Evolutionary conservation across 2,113 vertebrate genomes (phyloP).

Genomic region (Sorex araneus): DNA sequence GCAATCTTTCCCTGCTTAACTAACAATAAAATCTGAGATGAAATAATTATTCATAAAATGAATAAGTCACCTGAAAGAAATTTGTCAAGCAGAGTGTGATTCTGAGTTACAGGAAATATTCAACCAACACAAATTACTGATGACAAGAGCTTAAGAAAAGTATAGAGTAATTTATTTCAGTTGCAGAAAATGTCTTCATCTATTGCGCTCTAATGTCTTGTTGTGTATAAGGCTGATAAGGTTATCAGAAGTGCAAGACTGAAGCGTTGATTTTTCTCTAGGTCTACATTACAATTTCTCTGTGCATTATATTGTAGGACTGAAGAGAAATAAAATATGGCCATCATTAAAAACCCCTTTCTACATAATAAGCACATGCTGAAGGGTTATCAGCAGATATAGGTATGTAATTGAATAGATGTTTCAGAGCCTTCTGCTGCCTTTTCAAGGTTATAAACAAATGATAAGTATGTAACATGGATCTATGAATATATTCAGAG

Average conservation of each 20-base stretch:
- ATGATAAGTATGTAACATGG: constrained; percentile 11
- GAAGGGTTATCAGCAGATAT: constrained; percentile 63
- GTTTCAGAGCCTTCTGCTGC: constrained; percentile 63
- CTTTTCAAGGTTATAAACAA: constrained; percentile 48
- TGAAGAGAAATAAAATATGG: constrained; percentile 64
- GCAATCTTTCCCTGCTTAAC: constrained; percentile 69
- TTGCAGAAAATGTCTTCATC: constrained; percentile 75
- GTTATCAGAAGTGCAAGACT: constrained; percentile 75
- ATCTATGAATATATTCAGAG: constrained; percentile 47
- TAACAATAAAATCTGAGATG: constrained; percentile 79
- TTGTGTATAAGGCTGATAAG: constrained; percentile 74
- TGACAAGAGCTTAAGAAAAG: constrained; percentile 76
- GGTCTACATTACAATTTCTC: constrained; percentile 56
- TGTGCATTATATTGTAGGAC: constrained; percentile 66
- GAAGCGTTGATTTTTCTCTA: constrained; percentile 78
- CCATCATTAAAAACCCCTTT: constrained; percentile 75
- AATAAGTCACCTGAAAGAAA: constrained; percentile 78
- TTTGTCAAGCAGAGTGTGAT: constrained; percentile 79
- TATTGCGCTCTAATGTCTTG: constrained; percentile 60
- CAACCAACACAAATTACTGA: constrained; percentile 70
- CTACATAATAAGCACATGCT: constrained; percentile 61
- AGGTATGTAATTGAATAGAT: constrained; percentile 40
- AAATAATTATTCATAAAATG: constrained; percentile 84
- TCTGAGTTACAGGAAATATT: constrained; percentile 77
- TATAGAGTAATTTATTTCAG: constrained; percentile 76